Base-by-base conservation (phyloP, 1,140 invertebrate genomes). In the Diplogasteroides magnus region DNA sequence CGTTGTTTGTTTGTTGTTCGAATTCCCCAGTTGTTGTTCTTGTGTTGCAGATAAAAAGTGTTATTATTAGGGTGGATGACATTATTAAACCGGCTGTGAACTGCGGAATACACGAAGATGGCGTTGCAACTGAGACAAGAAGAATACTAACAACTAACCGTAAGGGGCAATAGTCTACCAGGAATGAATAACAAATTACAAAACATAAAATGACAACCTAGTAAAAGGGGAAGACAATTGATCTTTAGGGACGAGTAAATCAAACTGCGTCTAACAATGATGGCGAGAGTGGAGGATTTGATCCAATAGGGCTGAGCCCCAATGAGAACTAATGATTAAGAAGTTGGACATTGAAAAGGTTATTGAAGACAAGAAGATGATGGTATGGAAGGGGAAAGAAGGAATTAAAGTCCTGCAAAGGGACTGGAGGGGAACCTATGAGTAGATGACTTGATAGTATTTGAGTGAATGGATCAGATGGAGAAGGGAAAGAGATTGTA, bases 1-100 rank as follows among this genome's bases (percentile, higher is more conserved):
- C 60, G 61, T 62, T 62, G 15, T 28, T 31, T 29, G 31, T 2
- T 25, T 31, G 14, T 61, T 68, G 67, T 62, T 62, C 61, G 26
- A 23, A 23, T 61, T 31, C 31, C 55, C 19, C 19, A 11, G 6
- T 19, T 48, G 6, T 48, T 48, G 37, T 48, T 48, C 37, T 48
- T 48, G 6, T 48, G 37, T 48, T 48, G 37, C 6, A 48, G 37
- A 48, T 48, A 48, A 48, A 48, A 48, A 48, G 37, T 11, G 37
- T 48, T 48, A 48, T 48, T 48, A 48, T 11, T 19, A 48, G 19
- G 19, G 6, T 11, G 37, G 6, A 11, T 48, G 19, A 11, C 19
- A 48, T 48, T 48, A 19, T 11, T 6, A 11, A 19, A 48, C 19
- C 19, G 37, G 37, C 37, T 48, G 6, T 48, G 37, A 48, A 48